Conservation (phyloP, 2,797 vertebrate genomes). For the Eulemur albifrons region DNA sequence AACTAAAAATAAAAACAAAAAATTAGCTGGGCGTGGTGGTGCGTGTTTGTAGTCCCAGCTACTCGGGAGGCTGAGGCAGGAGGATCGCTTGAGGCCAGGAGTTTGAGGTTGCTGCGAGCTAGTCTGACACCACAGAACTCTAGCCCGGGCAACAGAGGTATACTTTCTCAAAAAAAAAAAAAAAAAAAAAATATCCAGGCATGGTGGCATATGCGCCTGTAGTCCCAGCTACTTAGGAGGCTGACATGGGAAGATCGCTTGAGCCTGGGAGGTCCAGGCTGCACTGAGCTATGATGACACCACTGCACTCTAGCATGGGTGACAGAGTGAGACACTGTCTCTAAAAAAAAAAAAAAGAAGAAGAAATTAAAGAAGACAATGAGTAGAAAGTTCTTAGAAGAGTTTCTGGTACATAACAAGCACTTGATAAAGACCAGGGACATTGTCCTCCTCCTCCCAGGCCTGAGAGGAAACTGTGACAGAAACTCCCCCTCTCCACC, state of each 20-base stretch:
- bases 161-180: neutral
- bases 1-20: no score
- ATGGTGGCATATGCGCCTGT: no score
- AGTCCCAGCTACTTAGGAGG: no score
- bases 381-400: neutral
- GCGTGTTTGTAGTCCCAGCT: no score
- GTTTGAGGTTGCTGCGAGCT: no score
- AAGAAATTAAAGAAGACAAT: neutral
- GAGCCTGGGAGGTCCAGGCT: no score
- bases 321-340: neutral
- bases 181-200: neutral
- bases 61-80: no score
- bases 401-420: neutral
- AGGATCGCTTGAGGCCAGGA: no score
- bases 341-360: neutral
- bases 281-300: no score
- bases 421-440: accelerated
- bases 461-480: neutral
- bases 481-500: neutral
- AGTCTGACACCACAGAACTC: neutral
- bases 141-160: neutral
- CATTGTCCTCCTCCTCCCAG: neutral
- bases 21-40: neutral
- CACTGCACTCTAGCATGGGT: neutral
- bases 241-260: no score